Evolutionary conservation across 2,113 vertebrate genomes (phyloP).

Genomic region (Phylloscopus trochiloides): DNA sequence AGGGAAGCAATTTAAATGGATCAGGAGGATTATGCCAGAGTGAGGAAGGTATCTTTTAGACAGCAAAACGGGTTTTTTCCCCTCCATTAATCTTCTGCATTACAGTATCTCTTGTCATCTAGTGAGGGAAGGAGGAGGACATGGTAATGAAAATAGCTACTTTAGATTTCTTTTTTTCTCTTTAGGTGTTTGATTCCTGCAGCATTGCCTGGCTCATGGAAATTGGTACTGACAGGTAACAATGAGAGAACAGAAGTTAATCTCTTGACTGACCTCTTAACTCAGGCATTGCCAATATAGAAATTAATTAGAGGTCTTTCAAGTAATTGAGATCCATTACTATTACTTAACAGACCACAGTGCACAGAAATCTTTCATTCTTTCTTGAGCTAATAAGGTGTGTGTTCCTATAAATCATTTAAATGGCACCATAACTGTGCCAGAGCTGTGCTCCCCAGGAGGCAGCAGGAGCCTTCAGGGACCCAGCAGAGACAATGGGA

Average conservation of each 20-base stretch:
- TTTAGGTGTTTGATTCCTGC: background rate
- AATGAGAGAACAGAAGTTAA: background rate
- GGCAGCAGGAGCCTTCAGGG: background rate
- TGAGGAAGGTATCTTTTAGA: background rate
- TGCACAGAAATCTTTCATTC: background rate
- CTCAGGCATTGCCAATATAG: slow-evolving; percentile 15
- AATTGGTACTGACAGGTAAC: background rate
- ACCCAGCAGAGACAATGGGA: fast-evolving
- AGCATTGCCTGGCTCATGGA: background rate
- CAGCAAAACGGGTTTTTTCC: background rate
- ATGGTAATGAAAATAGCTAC: slow-evolving; percentile 2
- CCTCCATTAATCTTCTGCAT: background rate
- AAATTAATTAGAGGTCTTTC: slow-evolving; percentile 53
- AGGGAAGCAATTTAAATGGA: slow-evolving; percentile 7
- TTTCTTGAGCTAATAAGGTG: slow-evolving; percentile 7
- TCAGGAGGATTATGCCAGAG: background rate
- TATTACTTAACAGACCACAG: slow-evolving; percentile 35
- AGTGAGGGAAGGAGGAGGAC: background rate
- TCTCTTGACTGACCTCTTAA: slow-evolving; percentile 10
- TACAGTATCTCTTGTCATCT: background rate
- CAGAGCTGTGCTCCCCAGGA: background rate
- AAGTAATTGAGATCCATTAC: slow-evolving; percentile 45
- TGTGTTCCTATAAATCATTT: slow-evolving; percentile 10
- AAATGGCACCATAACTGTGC: background rate
- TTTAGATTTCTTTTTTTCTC: background rate